Conservation (phyloP, 2,888 invertebrate species). For the Trachelus iudaicus region DNA sequence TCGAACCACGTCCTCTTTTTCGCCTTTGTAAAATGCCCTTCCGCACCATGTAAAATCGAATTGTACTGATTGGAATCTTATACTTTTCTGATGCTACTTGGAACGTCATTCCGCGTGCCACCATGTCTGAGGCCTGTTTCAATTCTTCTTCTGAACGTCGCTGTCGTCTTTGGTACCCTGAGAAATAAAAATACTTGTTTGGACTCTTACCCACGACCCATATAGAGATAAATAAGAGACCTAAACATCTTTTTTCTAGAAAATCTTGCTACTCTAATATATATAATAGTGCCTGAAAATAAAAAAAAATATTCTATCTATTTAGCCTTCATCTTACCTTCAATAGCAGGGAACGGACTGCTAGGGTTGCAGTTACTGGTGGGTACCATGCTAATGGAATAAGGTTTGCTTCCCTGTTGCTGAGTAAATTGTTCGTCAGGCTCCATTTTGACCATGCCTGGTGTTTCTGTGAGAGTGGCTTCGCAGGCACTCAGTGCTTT, state of each 20-base stretch:
- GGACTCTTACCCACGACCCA: background rate
- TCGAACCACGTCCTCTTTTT: constrained; percentile 79
- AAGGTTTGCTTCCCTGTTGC: constrained; percentile 58
- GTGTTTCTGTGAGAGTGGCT: constrained; percentile 61
- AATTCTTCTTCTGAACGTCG: constrained; percentile 81
- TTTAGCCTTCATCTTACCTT: constrained; percentile 48
- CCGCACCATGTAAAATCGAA: constrained; percentile 88
- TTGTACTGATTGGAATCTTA: constrained; percentile 88
- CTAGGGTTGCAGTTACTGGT: constrained; percentile 55
- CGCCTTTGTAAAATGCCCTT: constrained; percentile 85
- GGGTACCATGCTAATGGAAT: constrained; percentile 61
- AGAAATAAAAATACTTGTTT: constrained; percentile 1
- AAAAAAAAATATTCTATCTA: constrained; percentile 1
- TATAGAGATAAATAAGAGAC: background rate
- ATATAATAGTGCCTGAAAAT: background rate
- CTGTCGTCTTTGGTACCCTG: constrained; percentile 63
- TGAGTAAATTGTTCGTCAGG: constrained; percentile 60
- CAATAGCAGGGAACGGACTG: constrained; percentile 61
- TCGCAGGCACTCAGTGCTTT: constrained; percentile 62
- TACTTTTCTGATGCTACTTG: constrained; percentile 89
- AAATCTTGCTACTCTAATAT: constrained; percentile 8
- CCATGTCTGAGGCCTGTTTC: constrained; percentile 85
- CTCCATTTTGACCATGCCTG: constrained; percentile 63
- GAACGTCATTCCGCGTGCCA: constrained; percentile 88
- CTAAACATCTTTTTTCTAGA: constrained; percentile 2